A percentile compares a stretch with the other conserved stretches of the same genome.
These are phyloP conservation scores for Gobiocypris rarus DNA, from an alignment of 2,113 vertebrate genomes.

Conservation along the genomic window DNA sequence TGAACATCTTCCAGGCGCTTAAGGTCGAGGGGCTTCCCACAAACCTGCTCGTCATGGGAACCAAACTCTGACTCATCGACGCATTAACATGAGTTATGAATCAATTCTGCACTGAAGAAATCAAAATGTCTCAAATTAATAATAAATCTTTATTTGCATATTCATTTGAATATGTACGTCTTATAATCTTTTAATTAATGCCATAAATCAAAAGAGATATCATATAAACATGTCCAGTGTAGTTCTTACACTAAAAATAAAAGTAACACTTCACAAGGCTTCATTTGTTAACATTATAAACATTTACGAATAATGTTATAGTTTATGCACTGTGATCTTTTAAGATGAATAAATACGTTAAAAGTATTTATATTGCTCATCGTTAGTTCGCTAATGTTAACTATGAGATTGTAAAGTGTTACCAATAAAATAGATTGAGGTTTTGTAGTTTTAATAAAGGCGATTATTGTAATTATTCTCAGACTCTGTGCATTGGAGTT, in stretches of 20 bases:
- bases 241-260: not conserved
- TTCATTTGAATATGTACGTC: not conserved
- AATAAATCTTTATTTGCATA: slow-evolving; percentile 23
- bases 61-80: slow-evolving; percentile 81
- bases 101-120: not conserved
- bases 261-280: not conserved
- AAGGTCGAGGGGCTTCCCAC: slow-evolving; percentile 84
- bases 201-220: not conserved
- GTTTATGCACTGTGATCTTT: too few relatives aligned
- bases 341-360: too few relatives aligned
- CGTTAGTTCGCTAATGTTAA: not conserved
- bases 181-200: not conserved
- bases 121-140: not conserved
- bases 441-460: slow-evolving; percentile 9
- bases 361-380: too few relatives aligned
- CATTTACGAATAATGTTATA: too few relatives aligned
- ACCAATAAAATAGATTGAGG: not conserved
- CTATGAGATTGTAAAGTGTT: not conserved
- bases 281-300: not conserved
- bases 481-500: not conserved
- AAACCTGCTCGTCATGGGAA: slow-evolving; percentile 87
- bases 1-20: slow-evolving; percentile 86
- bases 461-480: not conserved
- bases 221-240: not conserved
- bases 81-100: not conserved